Evolutionary conservation across 2,797 vertebrate genomes (phyloP), one percentile per base, ranked within the genome.

Genomic region (Philypnodon macrostomus): DNA sequence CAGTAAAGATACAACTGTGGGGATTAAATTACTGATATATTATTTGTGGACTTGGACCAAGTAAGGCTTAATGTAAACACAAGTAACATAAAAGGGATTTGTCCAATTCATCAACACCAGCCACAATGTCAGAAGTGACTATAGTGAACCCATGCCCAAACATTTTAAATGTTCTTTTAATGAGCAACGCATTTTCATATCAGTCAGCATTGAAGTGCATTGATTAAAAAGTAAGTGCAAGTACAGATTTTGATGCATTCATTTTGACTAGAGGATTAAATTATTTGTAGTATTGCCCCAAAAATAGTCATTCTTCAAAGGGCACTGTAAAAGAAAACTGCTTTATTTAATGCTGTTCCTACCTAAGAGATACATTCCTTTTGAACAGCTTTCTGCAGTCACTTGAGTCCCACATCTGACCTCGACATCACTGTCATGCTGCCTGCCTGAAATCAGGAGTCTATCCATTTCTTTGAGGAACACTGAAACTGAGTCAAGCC

Each of bases 181-280:
- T 87, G 83, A 87, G 82, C 83, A 89, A 88, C 73, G 47, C 63
- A 88, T 89, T 85, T 82, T 67, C n/a, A 77, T 88, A 85, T 85
- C 84, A 81, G 85, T 85, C 86, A 87, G 87, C 76, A 77, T 84
- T 85, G 87, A 90, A 89, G 86, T 90, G 88, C 88, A 89, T 88
- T 87, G 79, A 77, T 87, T 87, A 88, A 88, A 87, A 87, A 86
- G 69, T 78, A 87, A 90, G 89, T 90, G 88, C 88, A 90, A 89
- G 85, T 88, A 87, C 85, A 89, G 84, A 83, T 87, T 88, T 77
- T 52, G 82, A 90, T 84, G 88, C 89, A 90, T 90, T 90, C 73
- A 78, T 81, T 87, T 87, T 53, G 69, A 87, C 80, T 79, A 84
- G 70, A 88, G 79, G 85, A 84, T 74, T 85, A 81, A 81, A 80